Evolutionary conservation across 2,888 invertebrate species (phyloP), one percentile per base, ranked within the genome.

Genomic region (Parnassius mnemosyne): DNA sequence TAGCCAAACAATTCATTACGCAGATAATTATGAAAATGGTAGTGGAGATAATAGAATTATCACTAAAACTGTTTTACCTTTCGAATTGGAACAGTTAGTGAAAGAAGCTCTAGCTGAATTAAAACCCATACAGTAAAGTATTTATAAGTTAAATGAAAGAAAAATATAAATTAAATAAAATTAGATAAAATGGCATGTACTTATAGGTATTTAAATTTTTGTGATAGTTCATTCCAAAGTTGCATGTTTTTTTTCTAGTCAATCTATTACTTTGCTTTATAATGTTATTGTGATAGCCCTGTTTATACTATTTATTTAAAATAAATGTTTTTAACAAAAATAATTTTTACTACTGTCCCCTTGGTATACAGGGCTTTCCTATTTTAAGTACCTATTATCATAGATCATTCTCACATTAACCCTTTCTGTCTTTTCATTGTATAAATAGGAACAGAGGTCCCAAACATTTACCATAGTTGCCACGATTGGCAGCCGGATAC

Each of bases 71-170:
- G 88, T 92, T 69, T 80, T 94, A 66, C 94, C 94, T 3, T 86
- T 92, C 11, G 93, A 94, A 71, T 80, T 94, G 61, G 92, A 94
- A 64, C 91, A 92, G 58, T 80, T 94, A 60, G 94, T 94, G 0
- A 92, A 92, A 69, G 93, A 94, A 80, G 81, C 94, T 87, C 73
- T 95, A 91, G 86, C 95, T 93, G 79, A 96, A 93, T 74, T 94
- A 93, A 84, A 94, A 93, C 77, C 95, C 86, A 1, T 81, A 94
- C 95, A 71, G 47, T 72, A 66, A 63, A 51, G 5, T 3, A 10
- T 42, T 20, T 3, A 16, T 25, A 25, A 25, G 7, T 55, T 56
- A 34, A 9, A 34, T 12, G 11, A 44, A 12, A 44, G 3, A 64
- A 58, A 49, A 44, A 3, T 73, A 20, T 51, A 20, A 49, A 49